Conservation (phyloP, 2,888 invertebrate genomes). For the Lasioglossum zephyrum region DNA sequence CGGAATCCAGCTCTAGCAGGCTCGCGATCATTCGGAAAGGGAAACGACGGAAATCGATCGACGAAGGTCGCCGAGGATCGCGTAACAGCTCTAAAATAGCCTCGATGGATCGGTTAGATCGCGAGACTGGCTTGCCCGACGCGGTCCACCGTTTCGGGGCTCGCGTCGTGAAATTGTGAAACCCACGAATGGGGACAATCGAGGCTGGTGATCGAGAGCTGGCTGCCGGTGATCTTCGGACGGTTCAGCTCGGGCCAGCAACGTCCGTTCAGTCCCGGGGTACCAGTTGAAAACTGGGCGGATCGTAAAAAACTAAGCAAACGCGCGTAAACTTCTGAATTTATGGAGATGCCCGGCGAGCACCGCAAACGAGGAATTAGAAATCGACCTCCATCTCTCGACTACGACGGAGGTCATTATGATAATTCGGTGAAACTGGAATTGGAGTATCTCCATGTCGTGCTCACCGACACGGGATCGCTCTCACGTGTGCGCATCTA, state of each 20-base stretch:
- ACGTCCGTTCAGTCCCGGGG: slow-evolving; percentile 3
- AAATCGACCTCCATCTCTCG: slow-evolving; percentile 78
- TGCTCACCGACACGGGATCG: slow-evolving; percentile 27
- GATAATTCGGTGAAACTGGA: slow-evolving; percentile 77
- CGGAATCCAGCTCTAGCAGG: slow-evolving; percentile 25
- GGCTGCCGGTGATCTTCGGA: slow-evolving; percentile 43
- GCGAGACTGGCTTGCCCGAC: neutral
- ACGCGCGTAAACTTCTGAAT: slow-evolving; percentile 76
- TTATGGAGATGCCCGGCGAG: slow-evolving; percentile 75
- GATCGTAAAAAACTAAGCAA: slow-evolving; percentile 77
- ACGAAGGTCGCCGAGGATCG: slow-evolving; percentile 34
- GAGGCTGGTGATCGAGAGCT: slow-evolving; percentile 40
- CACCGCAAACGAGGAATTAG: slow-evolving; percentile 76
- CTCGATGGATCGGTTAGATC: neutral
- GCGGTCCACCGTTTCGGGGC: slow-evolving; percentile 5
- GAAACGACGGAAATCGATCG: slow-evolving; percentile 41
- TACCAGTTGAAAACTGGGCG: slow-evolving; percentile 66
- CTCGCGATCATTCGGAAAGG: slow-evolving; percentile 20
- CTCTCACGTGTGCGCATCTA: neutral
- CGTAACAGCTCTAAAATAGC: slow-evolving; percentile 46
- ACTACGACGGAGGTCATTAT: slow-evolving; percentile 69
- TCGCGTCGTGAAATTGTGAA: slow-evolving; percentile 41
- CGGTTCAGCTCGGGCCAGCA: slow-evolving; percentile 4
- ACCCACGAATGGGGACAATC: slow-evolving; percentile 57
- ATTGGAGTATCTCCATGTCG: slow-evolving; percentile 73